Evolutionary conservation across 2,888 invertebrate species (phyloP), one percentile per base, ranked within the genome.

Genomic region (Hylaea fasciaria): DNA sequence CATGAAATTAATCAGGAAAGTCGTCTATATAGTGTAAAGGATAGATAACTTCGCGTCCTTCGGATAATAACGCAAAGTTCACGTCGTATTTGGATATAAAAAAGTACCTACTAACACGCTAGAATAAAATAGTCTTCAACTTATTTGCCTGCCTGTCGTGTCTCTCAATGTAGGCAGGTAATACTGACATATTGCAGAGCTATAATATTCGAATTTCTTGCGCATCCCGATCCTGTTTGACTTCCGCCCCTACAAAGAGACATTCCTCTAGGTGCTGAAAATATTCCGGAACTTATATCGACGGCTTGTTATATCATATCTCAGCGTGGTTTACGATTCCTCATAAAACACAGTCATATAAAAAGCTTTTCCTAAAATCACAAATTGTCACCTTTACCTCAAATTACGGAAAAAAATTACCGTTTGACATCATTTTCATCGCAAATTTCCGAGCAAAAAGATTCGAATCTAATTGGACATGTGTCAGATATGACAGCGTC

Each of bases 391-490:
- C 54, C 57, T 64, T 43, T 29, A 28, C 44, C 54, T 54, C 46
- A 63, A 68, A 66, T 59, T 65, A 63, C 53, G 60, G 29, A 52
- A 28, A 64, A 61, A 56, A 64, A 64, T 64, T 56, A 61, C 44
- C 66, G 62, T 64, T 65, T 60, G 63, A 62, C 62, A 66, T 51
- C 55, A 62, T 66, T 77, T 74, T 70, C 61, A 69, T 68, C 56
- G 67, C 65, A 45, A 65, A 69, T 75, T 71, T 66, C 48, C 65
- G 61, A 56, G 68, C 65, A 73, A 76, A 72, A 70, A 66, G 70
- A 71, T 57, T 69, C 58, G 65, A 69, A 71, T 76, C 69, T 80
- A 78, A 80, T 80, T 80, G 77, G 78, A 80, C 76, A 66, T 62
- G 69, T 73, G 78, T 78, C 76, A 73, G 64, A 70, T 73, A 65